phyloP scores from a whole-genome alignment of 1,140 invertebrate species.

The Hypothenemus hampei region DNA sequence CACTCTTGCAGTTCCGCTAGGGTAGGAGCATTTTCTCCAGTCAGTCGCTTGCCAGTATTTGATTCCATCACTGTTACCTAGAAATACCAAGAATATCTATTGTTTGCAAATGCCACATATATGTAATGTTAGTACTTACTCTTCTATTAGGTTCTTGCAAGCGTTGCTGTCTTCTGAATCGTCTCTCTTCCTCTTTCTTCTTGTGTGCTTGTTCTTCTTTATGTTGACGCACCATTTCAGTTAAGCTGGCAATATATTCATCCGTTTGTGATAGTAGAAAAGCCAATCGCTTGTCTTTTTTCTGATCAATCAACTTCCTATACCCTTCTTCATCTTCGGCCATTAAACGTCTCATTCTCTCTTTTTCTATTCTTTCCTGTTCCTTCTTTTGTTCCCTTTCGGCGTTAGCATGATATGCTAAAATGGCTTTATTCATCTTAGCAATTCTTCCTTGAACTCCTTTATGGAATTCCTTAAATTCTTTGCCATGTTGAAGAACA shows the following conservation, averaged over 20 bases:
- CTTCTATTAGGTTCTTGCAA: slow-evolving; percentile 28
- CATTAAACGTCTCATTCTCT: slow-evolving; percentile 94
- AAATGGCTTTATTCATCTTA: slow-evolving; percentile 91
- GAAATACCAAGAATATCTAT: too few species aligned
- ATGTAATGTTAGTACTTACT: background rate
- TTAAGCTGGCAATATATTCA: slow-evolving; percentile 95
- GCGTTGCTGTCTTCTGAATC: slow-evolving; percentile 55
- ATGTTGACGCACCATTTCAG: slow-evolving; percentile 94
- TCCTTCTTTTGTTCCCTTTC: slow-evolving; percentile 99
- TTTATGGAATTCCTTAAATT: slow-evolving; percentile 95
- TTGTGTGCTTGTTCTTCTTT: slow-evolving; percentile 84
- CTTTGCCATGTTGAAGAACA: slow-evolving; percentile 95
- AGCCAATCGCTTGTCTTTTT: slow-evolving; percentile 99
- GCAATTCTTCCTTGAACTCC: slow-evolving; percentile 74
- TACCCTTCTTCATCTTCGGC: slow-evolving; percentile 93
- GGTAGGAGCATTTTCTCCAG: slow-evolving; percentile 86
- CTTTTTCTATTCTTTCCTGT: slow-evolving; percentile 97
- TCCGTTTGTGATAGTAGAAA: slow-evolving; percentile 97
- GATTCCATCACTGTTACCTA: slow-evolving; percentile 75
- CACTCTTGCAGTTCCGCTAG: slow-evolving; percentile 82
- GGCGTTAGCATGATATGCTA: slow-evolving; percentile 96
- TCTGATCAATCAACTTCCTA: slow-evolving; percentile 98
- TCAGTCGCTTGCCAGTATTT: slow-evolving; percentile 77
- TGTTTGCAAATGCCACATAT: too few species aligned
- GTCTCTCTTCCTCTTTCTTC: slow-evolving; percentile 75